Conservation (phyloP, 2,113 vertebrate species). For the Stegostoma tigrinum region DNA sequence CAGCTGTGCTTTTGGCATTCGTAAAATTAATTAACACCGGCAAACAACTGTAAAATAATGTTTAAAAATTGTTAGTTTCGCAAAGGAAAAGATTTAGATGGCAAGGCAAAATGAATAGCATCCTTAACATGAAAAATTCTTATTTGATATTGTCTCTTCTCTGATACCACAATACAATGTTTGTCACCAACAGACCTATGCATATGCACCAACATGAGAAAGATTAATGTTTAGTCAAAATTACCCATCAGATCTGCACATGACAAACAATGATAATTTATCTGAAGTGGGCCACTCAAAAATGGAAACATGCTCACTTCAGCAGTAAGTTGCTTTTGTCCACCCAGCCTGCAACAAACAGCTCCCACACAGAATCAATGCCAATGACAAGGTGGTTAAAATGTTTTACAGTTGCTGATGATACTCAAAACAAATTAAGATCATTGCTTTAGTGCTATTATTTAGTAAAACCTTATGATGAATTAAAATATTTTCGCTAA, state of each 20-base stretch:
- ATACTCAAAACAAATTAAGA: conserved; percentile 8
- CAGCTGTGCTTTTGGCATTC: no score
- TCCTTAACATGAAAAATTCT: neutral
- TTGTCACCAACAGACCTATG: neutral
- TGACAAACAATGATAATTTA: neutral
- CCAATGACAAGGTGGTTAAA: neutral
- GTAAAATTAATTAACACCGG: neutral
- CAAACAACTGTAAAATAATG: neutral
- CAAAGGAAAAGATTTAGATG: neutral
- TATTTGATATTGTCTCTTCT: neutral
- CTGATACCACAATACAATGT: neutral
- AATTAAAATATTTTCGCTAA: neutral
- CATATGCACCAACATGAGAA: neutral
- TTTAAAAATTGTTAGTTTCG: neutral
- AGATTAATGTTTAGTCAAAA: neutral
- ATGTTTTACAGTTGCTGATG: neutral
- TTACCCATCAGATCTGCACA: neutral
- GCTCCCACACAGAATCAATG: neutral
- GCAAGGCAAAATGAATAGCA: neutral
- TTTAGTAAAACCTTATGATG: conserved; percentile 11
- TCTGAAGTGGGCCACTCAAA: neutral
- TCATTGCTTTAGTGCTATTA: neutral
- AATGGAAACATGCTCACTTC: neutral
- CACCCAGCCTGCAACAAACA: neutral
- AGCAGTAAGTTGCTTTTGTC: conserved; percentile 14